These are phyloP conservation scores for Mastigias papua DNA, from an alignment of 30 jellyfish, hydroid and myxozoan species.

Conservation along the genomic window DNA sequence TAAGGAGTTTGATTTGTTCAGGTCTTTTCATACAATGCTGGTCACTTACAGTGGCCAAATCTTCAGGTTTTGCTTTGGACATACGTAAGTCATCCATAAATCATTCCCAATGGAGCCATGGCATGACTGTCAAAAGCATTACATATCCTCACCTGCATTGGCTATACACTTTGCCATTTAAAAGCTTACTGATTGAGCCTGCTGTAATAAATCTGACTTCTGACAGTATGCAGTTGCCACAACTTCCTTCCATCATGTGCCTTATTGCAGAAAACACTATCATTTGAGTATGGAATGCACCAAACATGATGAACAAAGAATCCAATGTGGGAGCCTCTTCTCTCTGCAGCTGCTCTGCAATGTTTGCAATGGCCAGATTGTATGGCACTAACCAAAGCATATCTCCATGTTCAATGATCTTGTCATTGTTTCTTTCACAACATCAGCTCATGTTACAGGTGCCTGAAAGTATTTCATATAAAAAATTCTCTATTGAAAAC, in stretches of 20 bases:
- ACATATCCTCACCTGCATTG: constrained; percentile 31
- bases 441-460: constrained; percentile 41
- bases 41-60: not conserved
- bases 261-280: constrained; percentile 40
- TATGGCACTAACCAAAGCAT: constrained; percentile 18
- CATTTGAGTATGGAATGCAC: constrained; percentile 47
- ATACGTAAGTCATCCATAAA: constrained; percentile 32
- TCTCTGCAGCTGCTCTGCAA: constrained; percentile 42
- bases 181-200: constrained; percentile 32
- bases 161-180: constrained; percentile 45
- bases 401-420: constrained; percentile 6
- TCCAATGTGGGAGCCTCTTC: constrained; percentile 48
- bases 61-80: constrained; percentile 1
- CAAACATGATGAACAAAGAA: constrained; percentile 58
- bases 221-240: constrained; percentile 39
- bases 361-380: constrained; percentile 56
- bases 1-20: not conserved
- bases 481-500: constrained; percentile 6
- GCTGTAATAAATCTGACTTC: constrained; percentile 37
- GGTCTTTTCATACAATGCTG: not conserved
- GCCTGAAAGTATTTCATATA: constrained; percentile 32
- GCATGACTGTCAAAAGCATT: constrained; percentile 20
- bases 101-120: constrained; percentile 23
- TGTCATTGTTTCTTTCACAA: constrained; percentile 38
- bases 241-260: constrained; percentile 22